Percentiles rank a stretch among this genome's conserved stretches.
Evolutionary conservation across 2,113 vertebrate genomes (phyloP).

Genomic region (Anarrhichthys ocellatus): DNA sequence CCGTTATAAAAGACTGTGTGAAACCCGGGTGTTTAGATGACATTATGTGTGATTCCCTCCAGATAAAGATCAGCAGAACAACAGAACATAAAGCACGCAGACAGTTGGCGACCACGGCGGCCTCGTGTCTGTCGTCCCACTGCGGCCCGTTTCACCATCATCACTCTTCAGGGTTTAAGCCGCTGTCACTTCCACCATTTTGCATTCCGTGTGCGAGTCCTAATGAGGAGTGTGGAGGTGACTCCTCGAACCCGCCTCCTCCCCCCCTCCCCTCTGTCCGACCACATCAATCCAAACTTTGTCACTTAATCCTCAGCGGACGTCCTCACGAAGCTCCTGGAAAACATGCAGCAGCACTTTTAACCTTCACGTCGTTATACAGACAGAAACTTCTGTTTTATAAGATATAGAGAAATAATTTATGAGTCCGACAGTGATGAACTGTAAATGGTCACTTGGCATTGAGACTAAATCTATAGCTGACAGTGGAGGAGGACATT

Average conservation of each 20-base stretch:
- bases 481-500: not conserved
- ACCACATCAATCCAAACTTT: constrained; percentile 63
- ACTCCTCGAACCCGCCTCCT: not conserved
- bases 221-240: constrained; percentile 57
- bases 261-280: constrained; percentile 23
- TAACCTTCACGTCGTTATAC: not conserved
- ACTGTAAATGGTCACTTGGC: not conserved
- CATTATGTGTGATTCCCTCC: not conserved
- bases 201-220: constrained; percentile 35
- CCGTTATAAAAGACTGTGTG: too few relatives aligned
- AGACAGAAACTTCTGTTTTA: not conserved
- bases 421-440: not conserved
- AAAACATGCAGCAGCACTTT: constrained; percentile 4
- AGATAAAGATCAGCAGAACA: not conserved
- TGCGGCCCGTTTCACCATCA: constrained; percentile 27
- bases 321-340: not conserved
- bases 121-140: constrained; percentile 19
- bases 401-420: not conserved
- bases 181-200: constrained; percentile 34
- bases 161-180: constrained; percentile 40
- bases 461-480: not conserved
- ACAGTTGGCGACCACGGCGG: not conserved
- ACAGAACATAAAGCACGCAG: not conserved
- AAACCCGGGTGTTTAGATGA: too few relatives aligned
- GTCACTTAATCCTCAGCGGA: constrained; percentile 54